phyloP scores from a whole-genome alignment of 2,113 vertebrate species.

The Smithornis capensis region DNA sequence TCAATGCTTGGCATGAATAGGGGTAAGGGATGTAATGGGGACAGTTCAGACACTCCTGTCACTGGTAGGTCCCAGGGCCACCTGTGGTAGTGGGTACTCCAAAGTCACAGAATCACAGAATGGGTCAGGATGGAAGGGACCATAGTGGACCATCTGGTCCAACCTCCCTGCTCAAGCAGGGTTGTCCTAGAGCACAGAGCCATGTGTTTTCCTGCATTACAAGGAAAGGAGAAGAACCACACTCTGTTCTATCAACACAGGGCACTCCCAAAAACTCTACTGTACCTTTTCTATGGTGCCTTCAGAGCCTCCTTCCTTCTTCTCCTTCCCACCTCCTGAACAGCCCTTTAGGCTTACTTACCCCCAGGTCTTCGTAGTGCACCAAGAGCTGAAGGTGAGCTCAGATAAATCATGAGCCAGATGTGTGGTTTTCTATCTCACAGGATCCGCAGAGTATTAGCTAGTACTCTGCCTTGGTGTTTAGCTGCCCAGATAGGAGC shows the following conservation, averaged over 20 bases:
- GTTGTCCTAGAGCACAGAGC: not conserved
- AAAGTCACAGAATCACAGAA: not conserved
- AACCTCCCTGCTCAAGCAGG: not conserved
- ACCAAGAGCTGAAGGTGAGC: not conserved
- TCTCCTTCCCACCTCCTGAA: not conserved
- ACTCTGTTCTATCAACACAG: not conserved
- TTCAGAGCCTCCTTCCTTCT: not conserved
- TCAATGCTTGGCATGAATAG: not conserved
- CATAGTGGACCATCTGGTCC: too few relatives aligned
- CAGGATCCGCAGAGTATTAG: not conserved
- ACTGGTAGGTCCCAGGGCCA: not conserved
- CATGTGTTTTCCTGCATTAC: not conserved
- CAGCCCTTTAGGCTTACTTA: not conserved
- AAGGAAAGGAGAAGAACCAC: not conserved
- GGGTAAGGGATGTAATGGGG: too few relatives aligned
- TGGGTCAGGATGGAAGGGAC: not conserved
- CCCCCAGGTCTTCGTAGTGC: not conserved
- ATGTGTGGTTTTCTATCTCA: not conserved
- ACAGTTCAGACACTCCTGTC: not conserved
- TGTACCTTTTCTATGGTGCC: not conserved
- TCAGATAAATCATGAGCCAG: not conserved
- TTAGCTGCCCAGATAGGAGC: not conserved
- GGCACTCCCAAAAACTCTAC: not conserved
- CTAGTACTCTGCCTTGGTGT: not conserved
- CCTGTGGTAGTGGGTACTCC: not conserved